A percentile compares a stretch with the other conserved stretches of the same genome.
Conservation (phyloP, 2,113 vertebrate genomes). For the Menidia beryllina region DNA sequence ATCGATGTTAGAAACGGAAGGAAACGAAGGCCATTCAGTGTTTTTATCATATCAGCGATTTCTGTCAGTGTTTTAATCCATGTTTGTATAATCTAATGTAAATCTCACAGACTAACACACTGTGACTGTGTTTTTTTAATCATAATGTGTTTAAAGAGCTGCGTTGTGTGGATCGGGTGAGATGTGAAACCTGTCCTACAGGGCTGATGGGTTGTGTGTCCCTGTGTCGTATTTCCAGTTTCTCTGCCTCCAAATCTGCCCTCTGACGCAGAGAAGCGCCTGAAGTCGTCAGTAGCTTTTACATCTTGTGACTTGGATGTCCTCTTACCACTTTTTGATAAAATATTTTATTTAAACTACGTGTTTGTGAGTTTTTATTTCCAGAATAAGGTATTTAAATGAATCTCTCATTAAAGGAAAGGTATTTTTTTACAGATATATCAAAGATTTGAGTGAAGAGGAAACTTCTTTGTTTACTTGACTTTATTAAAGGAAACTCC, state of each 20-base stretch:
- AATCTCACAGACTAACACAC: background rate
- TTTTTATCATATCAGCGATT: background rate
- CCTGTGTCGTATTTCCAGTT: conserved; percentile 74
- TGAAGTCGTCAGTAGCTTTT: background rate
- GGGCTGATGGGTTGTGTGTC: conserved; percentile 49
- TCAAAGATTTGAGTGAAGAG: no score
- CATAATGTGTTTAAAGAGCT: background rate
- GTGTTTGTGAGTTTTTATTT: background rate
- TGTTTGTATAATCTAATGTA: background rate
- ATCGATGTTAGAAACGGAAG: no score
- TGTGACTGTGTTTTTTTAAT: background rate
- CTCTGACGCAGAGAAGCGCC: conserved; percentile 42
- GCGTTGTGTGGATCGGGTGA: conserved; percentile 21
- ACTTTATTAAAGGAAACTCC: background rate
- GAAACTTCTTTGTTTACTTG: background rate
- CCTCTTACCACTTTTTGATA: background rate
- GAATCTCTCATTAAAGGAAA: background rate
- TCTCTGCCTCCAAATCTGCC: conserved; percentile 40
- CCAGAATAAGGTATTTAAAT: background rate
- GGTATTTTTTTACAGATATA: conserved; percentile 10
- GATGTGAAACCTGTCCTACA: conserved; percentile 77
- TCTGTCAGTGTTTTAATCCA: background rate
- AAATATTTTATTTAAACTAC: background rate
- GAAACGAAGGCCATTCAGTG: background rate
- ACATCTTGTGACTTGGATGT: background rate